phyloP scores from a whole-genome alignment of 92 coral and sea anemone genomes.

The Galaxea fascicularis region DNA sequence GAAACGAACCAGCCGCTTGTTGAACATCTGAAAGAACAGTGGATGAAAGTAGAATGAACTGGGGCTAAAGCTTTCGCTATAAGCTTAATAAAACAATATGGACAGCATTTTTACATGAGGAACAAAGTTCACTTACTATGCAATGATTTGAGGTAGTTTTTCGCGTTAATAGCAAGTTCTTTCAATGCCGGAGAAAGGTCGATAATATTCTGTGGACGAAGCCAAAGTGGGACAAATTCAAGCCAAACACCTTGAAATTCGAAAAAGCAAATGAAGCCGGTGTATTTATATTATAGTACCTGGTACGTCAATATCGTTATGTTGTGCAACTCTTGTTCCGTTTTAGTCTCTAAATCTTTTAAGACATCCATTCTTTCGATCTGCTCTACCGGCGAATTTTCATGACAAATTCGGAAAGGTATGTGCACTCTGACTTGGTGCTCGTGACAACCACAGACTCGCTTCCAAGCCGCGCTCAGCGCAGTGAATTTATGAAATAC shows the following conservation, averaged over 20 bases:
- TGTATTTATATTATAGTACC: slow-evolving; percentile 46
- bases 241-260: neutral
- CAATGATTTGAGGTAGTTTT: slow-evolving; percentile 87
- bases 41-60: neutral
- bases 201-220: slow-evolving; percentile 75
- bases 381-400: neutral
- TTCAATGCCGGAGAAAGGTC: slow-evolving; percentile 86
- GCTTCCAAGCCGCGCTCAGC: slow-evolving; percentile 40
- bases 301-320: slow-evolving; percentile 77
- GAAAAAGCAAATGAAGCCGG: neutral
- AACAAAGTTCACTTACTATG: slow-evolving; percentile 77
- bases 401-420: neutral
- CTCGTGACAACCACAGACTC: slow-evolving; percentile 15
- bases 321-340: slow-evolving; percentile 72
- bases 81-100: neutral
- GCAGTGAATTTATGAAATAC: slow-evolving; percentile 2
- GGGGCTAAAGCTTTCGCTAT: too few relatives aligned
- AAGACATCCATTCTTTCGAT: slow-evolving; percentile 17
- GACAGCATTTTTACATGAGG: neutral
- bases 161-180: slow-evolving; percentile 84
- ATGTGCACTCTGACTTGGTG: too few relatives aligned
- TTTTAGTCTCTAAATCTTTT: slow-evolving; percentile 66
- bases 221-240: slow-evolving; percentile 26
- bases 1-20: slow-evolving; percentile 72
- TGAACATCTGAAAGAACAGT: slow-evolving; percentile 67